Percentiles rank a stretch among this genome's conserved stretches.
Conservation (phyloP, 2,113 vertebrate genomes). For the Ascaphus truei region DNA sequence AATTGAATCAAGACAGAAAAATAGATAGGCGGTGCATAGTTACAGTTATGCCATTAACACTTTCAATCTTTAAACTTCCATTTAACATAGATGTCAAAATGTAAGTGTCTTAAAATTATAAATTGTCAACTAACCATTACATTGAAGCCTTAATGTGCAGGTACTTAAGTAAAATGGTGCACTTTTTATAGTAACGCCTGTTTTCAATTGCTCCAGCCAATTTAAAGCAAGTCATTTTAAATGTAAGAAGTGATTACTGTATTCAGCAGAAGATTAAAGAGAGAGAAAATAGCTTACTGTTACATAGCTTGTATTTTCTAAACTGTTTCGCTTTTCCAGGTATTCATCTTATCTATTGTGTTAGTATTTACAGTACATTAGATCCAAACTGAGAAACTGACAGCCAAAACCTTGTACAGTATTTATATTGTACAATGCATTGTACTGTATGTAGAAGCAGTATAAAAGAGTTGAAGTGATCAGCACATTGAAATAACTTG, state of each 20-base stretch:
- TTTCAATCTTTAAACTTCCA: background rate
- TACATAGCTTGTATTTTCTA: background rate
- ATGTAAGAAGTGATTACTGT: conserved; percentile 27
- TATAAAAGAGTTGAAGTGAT: background rate
- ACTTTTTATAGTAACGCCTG: conserved; percentile 22
- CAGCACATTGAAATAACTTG: background rate
- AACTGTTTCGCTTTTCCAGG: background rate
- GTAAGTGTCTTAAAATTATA: conserved; percentile 19
- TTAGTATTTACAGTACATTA: background rate
- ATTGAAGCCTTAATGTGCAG: conserved; percentile 7
- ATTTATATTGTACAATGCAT: no score
- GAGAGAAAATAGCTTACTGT: conserved; percentile 3
- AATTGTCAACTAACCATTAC: conserved; percentile 27
- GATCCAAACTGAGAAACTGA: background rate
- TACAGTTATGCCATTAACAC: background rate
- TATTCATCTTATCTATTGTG: background rate
- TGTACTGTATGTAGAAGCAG: no score
- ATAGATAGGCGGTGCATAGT: background rate
- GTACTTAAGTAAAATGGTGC: conserved; percentile 28
- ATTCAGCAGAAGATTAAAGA: conserved; percentile 1
- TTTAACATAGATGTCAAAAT: background rate
- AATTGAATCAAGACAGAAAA: background rate
- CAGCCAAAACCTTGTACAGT: background rate
- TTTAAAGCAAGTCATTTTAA: conserved; percentile 25
- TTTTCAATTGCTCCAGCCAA: conserved; percentile 32